Percentiles rank a stretch among this genome's conserved stretches.
Conservation (phyloP, 2,113 vertebrate species). For the Campylorhamphus procurvoides region DNA sequence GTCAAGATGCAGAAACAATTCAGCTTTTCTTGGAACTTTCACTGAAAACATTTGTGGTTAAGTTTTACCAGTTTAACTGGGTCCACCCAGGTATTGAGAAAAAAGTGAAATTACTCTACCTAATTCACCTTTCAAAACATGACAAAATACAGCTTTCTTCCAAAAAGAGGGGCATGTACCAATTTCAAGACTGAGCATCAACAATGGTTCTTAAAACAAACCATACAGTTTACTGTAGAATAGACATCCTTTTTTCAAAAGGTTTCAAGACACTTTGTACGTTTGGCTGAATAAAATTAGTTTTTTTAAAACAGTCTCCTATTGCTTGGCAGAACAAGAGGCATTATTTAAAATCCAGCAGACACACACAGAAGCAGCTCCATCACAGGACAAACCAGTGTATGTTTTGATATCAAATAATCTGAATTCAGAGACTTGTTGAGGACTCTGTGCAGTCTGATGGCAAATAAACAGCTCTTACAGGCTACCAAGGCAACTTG, state of each 20-base stretch:
- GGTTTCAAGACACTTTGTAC: not conserved
- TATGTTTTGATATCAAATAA: not conserved
- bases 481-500: not conserved
- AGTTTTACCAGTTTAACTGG: not conserved
- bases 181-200: not conserved
- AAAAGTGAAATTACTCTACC: not conserved
- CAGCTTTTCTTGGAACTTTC: not conserved
- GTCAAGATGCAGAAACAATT: not conserved
- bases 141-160: not conserved
- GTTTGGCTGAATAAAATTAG: not conserved
- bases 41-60: not conserved
- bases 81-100: not conserved
- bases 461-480: not conserved
- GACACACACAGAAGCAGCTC: not conserved
- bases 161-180: not conserved
- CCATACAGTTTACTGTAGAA: not conserved
- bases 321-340: not conserved
- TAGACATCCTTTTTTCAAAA: not conserved
- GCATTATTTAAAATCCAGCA: not conserved
- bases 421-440: not conserved
- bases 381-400: not conserved
- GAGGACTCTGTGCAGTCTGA: not conserved
- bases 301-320: not conserved
- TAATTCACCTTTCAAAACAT: not conserved
- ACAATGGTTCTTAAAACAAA: not conserved